Conservation (phyloP, 2,797 vertebrate species). For the Acanthopagrus latus region DNA sequence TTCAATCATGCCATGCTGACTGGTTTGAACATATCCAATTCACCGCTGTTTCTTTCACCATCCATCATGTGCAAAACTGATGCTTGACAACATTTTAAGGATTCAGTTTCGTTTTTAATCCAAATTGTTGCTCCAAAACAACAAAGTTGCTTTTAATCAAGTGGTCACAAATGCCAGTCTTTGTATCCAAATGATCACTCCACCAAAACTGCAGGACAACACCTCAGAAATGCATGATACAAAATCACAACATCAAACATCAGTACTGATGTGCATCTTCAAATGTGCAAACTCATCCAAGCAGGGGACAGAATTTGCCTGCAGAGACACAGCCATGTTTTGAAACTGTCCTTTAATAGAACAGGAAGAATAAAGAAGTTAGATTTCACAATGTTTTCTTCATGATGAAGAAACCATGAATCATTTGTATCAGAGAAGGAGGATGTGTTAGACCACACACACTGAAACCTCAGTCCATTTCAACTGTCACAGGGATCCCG, state of each 20-base stretch:
- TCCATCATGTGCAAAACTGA: neutral
- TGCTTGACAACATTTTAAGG: neutral
- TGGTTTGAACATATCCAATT: neutral
- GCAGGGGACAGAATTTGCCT: neutral
- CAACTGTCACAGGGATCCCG: constrained; percentile 66
- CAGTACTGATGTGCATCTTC: constrained; percentile 23
- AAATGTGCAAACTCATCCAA: constrained; percentile 17
- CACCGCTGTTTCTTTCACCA: neutral
- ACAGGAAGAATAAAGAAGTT: constrained; percentile 14
- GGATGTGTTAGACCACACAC: constrained; percentile 5
- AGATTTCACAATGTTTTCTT: constrained; percentile 5
- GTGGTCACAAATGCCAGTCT: constrained; percentile 35
- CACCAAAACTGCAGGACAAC: neutral
- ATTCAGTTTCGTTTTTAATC: constrained; percentile 58
- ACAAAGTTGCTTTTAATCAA: constrained; percentile 27
- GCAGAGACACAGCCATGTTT: neutral
- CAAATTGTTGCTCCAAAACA: constrained; percentile 30
- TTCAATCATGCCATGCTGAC: neutral
- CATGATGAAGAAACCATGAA: neutral
- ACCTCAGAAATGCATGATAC: constrained; percentile 3
- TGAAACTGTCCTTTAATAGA: neutral
- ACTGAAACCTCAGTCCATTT: constrained; percentile 85
- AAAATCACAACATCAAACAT: constrained; percentile 25
- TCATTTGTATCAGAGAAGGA: constrained; percentile 11
- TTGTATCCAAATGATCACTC: constrained; percentile 12